phyloP scores from a whole-genome alignment of 2,888 invertebrate genomes.

The Sepioteuthis lessoniana region DNA sequence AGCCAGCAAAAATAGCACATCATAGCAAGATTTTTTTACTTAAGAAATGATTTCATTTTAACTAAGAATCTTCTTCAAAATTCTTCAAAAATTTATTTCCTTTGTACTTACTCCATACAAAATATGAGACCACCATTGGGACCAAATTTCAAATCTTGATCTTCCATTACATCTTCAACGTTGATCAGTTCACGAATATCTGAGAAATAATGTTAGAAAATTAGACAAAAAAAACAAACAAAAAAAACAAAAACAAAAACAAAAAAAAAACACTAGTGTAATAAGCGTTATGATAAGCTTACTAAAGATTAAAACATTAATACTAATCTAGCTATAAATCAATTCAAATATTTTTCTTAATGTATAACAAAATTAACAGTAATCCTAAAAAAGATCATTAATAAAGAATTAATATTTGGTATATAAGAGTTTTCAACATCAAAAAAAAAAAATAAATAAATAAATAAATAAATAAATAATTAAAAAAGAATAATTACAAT shows the following conservation, averaged over 20 bases:
- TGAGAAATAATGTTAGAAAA: too few species aligned
- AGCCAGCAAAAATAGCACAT: too few species aligned
- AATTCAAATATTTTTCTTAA: neutral
- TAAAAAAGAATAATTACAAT: too few species aligned
- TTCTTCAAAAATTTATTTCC: neutral
- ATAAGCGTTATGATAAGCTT: too few species aligned
- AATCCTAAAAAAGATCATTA: neutral
- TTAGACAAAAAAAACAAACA: neutral
- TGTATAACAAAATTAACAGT: neutral
- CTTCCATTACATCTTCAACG: slow-evolving; percentile 97
- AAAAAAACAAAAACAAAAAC: neutral
- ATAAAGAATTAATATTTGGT: too few species aligned
- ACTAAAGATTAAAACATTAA: neutral
- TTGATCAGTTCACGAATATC: slow-evolving; percentile 81
- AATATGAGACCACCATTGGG: slow-evolving; percentile 97
- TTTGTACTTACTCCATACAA: slow-evolving; percentile 86
- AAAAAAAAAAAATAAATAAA: too few species aligned
- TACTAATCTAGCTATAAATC: neutral
- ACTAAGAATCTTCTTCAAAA: neutral
- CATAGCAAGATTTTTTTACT: too few species aligned
- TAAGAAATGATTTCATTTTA: neutral
- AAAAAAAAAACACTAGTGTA: neutral
- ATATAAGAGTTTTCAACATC: too few species aligned
- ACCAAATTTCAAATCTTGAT: slow-evolving; percentile 92
- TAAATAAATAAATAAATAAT: too few species aligned